phyloP scores from a whole-genome alignment of 2,888 invertebrate species.

The Pseudoips prasinana region DNA sequence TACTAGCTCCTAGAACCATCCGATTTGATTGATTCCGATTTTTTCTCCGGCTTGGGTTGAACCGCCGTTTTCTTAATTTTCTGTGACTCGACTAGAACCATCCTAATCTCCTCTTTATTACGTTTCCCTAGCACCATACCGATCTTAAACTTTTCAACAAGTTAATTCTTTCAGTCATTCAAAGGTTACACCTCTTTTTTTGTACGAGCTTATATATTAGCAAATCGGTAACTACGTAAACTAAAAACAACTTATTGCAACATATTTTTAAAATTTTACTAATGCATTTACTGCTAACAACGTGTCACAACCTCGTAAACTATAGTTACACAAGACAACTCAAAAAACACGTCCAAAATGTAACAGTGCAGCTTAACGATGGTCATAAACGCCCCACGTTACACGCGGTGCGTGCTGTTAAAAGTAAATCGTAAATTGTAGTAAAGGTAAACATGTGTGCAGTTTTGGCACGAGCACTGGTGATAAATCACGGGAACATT shows the following conservation, averaged over 20 bases:
- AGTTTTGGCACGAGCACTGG: conserved; percentile 57
- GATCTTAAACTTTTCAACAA: too few species aligned
- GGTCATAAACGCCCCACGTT: conserved; percentile 24
- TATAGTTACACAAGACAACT: conserved; percentile 6
- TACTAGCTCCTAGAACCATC: too few species aligned
- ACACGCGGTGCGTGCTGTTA: conserved; percentile 27
- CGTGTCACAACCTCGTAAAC: conserved; percentile 15
- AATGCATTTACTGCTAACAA: neutral
- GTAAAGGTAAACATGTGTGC: conserved; percentile 52
- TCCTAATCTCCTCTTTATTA: too few species aligned
- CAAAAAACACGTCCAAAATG: conserved; percentile 3
- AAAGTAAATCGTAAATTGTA: conserved; percentile 37
- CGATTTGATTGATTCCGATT: too few species aligned
- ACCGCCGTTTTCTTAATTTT: too few species aligned
- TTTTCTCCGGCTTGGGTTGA: too few species aligned
- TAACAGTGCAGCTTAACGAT: conserved; percentile 22
- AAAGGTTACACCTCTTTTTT: too few species aligned
- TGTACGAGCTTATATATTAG: too few species aligned
- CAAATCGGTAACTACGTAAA: too few species aligned
- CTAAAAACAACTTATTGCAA: neutral
- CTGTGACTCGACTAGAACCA: too few species aligned
- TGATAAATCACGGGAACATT: conserved; percentile 63
- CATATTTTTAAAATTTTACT: neutral
- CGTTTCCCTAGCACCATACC: too few species aligned
- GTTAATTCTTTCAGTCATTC: too few species aligned